A percentile compares a stretch with the other conserved stretches of the same genome.
phyloP scores from a whole-genome alignment of 2,113 vertebrate species.

The Heloderma charlesbogerti region DNA sequence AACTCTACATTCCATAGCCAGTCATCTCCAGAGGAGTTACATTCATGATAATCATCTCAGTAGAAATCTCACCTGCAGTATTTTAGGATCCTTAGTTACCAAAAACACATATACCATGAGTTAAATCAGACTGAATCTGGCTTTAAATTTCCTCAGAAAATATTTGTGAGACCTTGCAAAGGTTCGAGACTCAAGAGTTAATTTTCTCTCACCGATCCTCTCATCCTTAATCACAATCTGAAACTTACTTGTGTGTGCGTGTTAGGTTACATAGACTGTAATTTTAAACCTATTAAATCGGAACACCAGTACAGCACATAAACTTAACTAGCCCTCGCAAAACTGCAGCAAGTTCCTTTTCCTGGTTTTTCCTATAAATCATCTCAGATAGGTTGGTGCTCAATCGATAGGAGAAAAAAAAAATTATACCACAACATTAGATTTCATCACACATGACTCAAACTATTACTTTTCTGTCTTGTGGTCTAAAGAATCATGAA shows the following conservation, averaged over 20 bases:
- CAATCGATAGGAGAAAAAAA: conserved; percentile 74
- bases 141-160: background rate
- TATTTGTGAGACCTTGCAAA: background rate
- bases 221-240: conserved; percentile 16
- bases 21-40: background rate
- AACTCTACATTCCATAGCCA: background rate
- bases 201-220: background rate
- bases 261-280: conserved; percentile 30
- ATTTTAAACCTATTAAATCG: conserved; percentile 71
- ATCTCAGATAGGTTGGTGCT: conserved; percentile 58
- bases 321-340: conserved; percentile 57
- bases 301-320: conserved; percentile 60
- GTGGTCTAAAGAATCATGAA: conserved; percentile 69
- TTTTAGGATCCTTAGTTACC: background rate
- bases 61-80: background rate
- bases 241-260: background rate
- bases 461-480: conserved; percentile 73
- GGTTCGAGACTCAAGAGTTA: background rate
- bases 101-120: background rate
- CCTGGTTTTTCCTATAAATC: conserved; percentile 74
- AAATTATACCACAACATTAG: conserved; percentile 76
- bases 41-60: background rate
- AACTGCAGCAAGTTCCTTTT: conserved; percentile 49
- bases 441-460: conserved; percentile 74
- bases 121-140: background rate